phyloP scores from a whole-genome alignment of 2,113 vertebrate species.

The Austrofundulus limnaeus region DNA sequence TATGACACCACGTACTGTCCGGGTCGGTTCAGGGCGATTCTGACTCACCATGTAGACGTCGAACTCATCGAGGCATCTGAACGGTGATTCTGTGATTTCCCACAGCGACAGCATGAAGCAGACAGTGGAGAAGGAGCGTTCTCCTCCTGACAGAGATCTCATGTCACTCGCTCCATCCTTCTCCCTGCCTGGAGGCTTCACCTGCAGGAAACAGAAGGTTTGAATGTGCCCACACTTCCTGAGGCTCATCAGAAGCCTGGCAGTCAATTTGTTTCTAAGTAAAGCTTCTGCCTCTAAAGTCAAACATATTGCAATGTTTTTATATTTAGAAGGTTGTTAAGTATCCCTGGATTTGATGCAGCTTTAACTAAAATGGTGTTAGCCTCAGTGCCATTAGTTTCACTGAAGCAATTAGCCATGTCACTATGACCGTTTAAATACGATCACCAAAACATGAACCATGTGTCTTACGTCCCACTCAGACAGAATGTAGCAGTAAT shows the following conservation, averaged over 20 bases:
- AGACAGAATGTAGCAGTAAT: no score
- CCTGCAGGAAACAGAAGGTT: constrained; percentile 32
- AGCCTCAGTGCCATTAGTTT: not conserved
- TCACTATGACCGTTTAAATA: no score
- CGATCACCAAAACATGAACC: no score
- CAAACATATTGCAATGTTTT: no score
- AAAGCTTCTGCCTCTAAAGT: no score
- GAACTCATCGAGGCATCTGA: constrained; percentile 94
- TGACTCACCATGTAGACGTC: constrained; percentile 92
- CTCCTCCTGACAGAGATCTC: constrained; percentile 88
- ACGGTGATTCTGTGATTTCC: constrained; percentile 92
- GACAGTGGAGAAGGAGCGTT: constrained; percentile 93
- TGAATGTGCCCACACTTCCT: no score
- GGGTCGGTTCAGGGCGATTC: not conserved
- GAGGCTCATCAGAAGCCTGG: not conserved
- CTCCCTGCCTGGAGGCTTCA: constrained; percentile 46
- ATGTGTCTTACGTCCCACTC: no score
- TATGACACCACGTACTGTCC: no score
- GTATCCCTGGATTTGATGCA: no score
- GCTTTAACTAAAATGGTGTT: no score
- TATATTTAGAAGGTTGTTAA: no score
- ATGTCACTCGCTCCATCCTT: constrained; percentile 79
- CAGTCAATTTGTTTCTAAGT: not conserved
- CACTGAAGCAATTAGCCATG: no score
- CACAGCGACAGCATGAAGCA: constrained; percentile 93